phyloP scores from a whole-genome alignment of 2,797 vertebrate genomes.

The Gymnoscopelus braueri region DNA sequence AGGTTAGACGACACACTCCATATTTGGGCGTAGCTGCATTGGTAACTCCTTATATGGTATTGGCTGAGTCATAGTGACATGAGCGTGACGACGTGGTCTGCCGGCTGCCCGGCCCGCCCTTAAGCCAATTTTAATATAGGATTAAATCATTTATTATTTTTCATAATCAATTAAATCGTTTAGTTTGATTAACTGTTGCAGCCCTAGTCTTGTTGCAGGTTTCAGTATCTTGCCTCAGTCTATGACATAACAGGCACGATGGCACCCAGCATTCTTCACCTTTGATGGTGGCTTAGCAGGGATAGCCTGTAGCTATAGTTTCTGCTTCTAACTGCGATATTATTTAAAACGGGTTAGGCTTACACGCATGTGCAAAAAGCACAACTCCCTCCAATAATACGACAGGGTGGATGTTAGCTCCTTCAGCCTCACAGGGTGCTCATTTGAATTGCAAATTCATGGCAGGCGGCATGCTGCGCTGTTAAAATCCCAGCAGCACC shows the following conservation, averaged over 20 bases:
- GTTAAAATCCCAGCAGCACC: conserved; percentile 59
- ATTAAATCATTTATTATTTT: too few relatives aligned
- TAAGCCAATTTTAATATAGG: too few relatives aligned
- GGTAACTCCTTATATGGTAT: too few relatives aligned
- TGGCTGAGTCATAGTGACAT: too few relatives aligned
- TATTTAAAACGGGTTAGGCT: conserved; percentile 44
- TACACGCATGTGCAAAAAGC: conserved; percentile 32
- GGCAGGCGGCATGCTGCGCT: conserved; percentile 58
- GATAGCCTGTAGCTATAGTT: conserved; percentile 4
- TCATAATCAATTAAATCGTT: too few relatives aligned
- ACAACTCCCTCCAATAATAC: conserved; percentile 51
- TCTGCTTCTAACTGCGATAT: conserved; percentile 7
- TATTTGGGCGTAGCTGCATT: too few relatives aligned
- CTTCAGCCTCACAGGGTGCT: conserved; percentile 45
- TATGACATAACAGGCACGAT: neutral
- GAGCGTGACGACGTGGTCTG: too few relatives aligned
- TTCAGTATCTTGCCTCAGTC: too few relatives aligned
- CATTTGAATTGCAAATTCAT: conserved; percentile 78
- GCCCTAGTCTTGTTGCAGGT: too few relatives aligned
- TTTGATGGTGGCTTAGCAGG: neutral
- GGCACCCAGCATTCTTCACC: conserved; percentile 6
- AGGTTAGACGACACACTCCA: too few relatives aligned
- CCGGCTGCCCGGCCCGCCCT: too few relatives aligned
- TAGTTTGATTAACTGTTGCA: too few relatives aligned
- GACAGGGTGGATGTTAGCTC: conserved; percentile 33